Conservation (phyloP, 2,888 invertebrate genomes). For the Maniola hyperantus region DNA sequence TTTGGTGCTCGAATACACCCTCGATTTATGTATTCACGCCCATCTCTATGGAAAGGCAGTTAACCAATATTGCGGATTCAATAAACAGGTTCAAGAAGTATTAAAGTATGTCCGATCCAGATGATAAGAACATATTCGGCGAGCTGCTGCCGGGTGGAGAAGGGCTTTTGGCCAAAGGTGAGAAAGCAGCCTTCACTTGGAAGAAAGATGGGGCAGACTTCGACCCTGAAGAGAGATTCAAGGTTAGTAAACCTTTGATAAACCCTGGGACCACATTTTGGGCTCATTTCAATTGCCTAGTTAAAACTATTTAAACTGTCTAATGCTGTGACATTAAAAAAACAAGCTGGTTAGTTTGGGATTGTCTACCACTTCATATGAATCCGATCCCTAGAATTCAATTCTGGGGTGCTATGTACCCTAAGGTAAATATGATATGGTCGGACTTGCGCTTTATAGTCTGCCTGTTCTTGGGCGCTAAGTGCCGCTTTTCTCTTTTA, state of each 20-base stretch:
- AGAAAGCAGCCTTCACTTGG: conserved; percentile 91
- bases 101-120: conserved; percentile 61
- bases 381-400: no score
- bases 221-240: conserved; percentile 95
- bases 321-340: no score
- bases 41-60: not conserved
- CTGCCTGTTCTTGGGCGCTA: no score
- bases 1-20: not conserved
- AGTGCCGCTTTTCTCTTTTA: no score
- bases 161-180: conserved; percentile 86
- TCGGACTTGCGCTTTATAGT: no score
- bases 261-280: not conserved
- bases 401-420: no score
- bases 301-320: no score
- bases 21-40: not conserved
- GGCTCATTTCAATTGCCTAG: no score
- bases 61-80: not conserved
- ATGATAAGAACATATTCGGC: conserved; percentile 91
- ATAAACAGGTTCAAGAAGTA: not conserved
- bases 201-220: conserved; percentile 92
- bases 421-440: no score
- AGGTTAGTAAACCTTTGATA: conserved; percentile 59
- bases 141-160: conserved; percentile 87
- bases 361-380: no score
- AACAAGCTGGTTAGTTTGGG: no score